Percentiles rank a stretch among this genome's conserved stretches.
Evolutionary conservation across 2,113 vertebrate genomes (phyloP).

Genomic region (Cricetomys ansorgei): DNA sequence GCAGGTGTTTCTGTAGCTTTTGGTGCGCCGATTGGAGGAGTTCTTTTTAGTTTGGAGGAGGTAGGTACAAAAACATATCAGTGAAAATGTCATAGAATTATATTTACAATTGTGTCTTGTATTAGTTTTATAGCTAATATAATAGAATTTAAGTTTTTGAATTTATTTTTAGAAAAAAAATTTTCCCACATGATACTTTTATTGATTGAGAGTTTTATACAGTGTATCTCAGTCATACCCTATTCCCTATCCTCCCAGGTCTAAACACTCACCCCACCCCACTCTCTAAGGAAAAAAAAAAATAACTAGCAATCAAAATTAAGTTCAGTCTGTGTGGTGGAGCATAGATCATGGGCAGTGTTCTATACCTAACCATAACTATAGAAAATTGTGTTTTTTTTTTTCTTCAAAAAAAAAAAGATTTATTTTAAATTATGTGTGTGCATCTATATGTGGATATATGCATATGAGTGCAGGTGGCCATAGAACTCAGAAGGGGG

Average conservation of each 20-base stretch:
- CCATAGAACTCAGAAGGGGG: not conserved
- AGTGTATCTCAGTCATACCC: no score
- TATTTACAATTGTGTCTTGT: not conserved
- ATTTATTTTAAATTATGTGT: not conserved
- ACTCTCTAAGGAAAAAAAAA: no score
- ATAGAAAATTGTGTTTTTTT: not conserved
- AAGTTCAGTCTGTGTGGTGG: no score
- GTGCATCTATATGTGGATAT: not conserved
- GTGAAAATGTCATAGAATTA: not conserved
- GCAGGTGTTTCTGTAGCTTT: slow-evolving; percentile 99
- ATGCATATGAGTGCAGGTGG: not conserved
- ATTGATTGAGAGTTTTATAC: no score
- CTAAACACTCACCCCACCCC: no score
- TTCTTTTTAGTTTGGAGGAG: slow-evolving; percentile 99
- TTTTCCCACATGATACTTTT: no score
- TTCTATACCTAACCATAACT: not conserved
- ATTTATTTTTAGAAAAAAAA: slow-evolving; percentile 37
- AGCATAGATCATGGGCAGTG: no score
- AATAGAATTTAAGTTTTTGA: slow-evolving; percentile 16
- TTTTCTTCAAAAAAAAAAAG: not conserved
- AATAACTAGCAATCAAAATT: no score
- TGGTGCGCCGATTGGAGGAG: slow-evolving; percentile 98
- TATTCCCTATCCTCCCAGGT: no score
- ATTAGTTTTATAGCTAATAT: not conserved
- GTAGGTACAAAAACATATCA: slow-evolving; percentile 81